These are phyloP conservation scores for Muscidifurax raptorellus DNA, from an alignment of 1,140 invertebrate species.

Conservation along the genomic window DNA sequence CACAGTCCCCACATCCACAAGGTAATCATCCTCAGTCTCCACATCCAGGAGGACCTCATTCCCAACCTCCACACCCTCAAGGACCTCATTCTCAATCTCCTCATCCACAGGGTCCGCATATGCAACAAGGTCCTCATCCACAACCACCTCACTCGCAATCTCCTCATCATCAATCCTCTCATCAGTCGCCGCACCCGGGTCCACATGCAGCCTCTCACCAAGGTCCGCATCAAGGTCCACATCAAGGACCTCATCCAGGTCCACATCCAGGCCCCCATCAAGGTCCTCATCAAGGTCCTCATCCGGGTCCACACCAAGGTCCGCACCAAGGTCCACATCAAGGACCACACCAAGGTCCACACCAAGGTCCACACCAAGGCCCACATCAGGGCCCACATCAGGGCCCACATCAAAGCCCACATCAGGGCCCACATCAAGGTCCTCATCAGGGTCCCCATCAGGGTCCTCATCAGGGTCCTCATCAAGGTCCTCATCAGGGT, in stretches of 20 bases:
- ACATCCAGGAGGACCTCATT: slow-evolving; percentile 15
- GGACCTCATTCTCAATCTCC: slow-evolving; percentile 25
- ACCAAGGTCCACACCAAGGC: slow-evolving; percentile 27
- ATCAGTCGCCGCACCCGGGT: slow-evolving; percentile 26
- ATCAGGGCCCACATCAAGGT: slow-evolving; percentile 11
- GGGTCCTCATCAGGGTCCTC: slow-evolving; percentile 21
- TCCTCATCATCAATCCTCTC: slow-evolving; percentile 39
- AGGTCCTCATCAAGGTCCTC: slow-evolving; percentile 25
- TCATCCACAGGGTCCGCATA: slow-evolving; percentile 25
- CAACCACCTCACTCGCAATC: slow-evolving; percentile 40
- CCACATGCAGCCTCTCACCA: slow-evolving; percentile 16
- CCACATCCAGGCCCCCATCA: slow-evolving; percentile 9
- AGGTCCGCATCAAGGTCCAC: slow-evolving; percentile 11
- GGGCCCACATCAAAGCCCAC: slow-evolving; percentile 27
- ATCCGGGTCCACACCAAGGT: slow-evolving; percentile 17
- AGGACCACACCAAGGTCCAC: slow-evolving; percentile 24
- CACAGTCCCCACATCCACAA: slow-evolving; percentile 17
- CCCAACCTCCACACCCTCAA: background rate
- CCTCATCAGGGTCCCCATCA: slow-evolving; percentile 34
- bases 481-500: slow-evolving; percentile 34
- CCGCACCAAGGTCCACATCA: slow-evolving; percentile 36
- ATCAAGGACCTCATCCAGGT: background rate
- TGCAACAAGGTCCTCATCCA: slow-evolving; percentile 31
- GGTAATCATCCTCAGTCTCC: background rate
- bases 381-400: slow-evolving; percentile 8